phyloP scores from a whole-genome alignment of 2,888 invertebrate species.

The Tetheella fluctuosa region DNA sequence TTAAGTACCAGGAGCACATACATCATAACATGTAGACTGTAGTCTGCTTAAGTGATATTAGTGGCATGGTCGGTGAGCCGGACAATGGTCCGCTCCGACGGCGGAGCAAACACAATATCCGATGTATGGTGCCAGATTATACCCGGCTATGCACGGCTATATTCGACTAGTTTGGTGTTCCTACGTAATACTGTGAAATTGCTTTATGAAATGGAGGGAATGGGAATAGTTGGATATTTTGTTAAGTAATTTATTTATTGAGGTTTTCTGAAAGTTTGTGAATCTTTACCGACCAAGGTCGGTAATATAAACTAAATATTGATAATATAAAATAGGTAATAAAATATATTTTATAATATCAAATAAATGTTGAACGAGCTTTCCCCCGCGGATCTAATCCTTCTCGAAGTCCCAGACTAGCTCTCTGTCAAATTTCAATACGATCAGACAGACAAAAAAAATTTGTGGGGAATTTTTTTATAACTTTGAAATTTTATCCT shows the following conservation, averaged over 20 bases:
- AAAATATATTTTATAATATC: no score
- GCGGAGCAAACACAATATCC: conserved; percentile 65
- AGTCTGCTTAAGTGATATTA: conserved; percentile 53
- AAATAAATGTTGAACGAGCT: no score
- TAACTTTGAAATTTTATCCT: no score
- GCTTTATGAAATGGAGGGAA: conserved; percentile 18
- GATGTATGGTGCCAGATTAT: conserved; percentile 55
- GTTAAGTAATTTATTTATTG: not conserved
- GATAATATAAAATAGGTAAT: no score
- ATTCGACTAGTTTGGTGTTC: not conserved
- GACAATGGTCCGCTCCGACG: conserved; percentile 44
- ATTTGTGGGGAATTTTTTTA: no score
- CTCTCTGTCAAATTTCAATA: no score
- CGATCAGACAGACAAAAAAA: no score
- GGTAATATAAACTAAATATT: no score
- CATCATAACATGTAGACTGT: conserved; percentile 9
- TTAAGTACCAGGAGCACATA: not conserved
- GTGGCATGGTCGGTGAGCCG: conserved; percentile 45
- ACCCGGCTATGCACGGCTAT: conserved; percentile 23
- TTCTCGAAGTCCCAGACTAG: no score
- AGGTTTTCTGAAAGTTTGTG: no score
- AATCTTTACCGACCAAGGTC: no score
- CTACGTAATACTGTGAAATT: conserved; percentile 42
- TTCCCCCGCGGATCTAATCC: no score
- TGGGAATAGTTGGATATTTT: conserved; percentile 7